A percentile compares a stretch with the other conserved stretches of the same genome.
phyloP scores from a whole-genome alignment of 2,113 vertebrate species.

The Pipra filicauda region DNA sequence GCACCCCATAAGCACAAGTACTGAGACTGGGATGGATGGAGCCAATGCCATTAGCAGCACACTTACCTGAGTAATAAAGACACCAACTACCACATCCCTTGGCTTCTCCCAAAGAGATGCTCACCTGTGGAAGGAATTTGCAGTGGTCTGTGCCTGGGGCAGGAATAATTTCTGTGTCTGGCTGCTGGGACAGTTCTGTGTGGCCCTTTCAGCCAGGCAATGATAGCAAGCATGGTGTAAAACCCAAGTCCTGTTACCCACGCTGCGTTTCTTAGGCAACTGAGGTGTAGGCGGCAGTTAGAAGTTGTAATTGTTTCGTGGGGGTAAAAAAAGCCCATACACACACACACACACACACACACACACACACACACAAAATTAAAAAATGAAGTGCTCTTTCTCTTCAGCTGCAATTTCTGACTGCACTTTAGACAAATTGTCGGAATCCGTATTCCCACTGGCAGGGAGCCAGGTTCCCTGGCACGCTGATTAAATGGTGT shows the following conservation, averaged over 20 bases:
- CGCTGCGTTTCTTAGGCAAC: slow-evolving; percentile 68
- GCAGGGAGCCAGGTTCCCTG: neutral
- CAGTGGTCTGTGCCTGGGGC: neutral
- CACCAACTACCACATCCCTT: neutral
- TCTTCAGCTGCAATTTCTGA: slow-evolving; percentile 32
- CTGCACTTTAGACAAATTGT: slow-evolving; percentile 20
- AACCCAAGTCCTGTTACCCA: slow-evolving; percentile 7
- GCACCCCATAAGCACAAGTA: neutral
- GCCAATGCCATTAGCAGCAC: neutral
- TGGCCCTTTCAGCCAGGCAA: neutral
- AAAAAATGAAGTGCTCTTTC: neutral
- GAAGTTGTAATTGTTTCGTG: slow-evolving; percentile 44
- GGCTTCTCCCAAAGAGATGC: neutral
- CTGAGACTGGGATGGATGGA: neutral
- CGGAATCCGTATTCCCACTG: neutral
- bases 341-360: neutral
- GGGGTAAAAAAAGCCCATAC: neutral
- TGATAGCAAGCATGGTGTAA: neutral
- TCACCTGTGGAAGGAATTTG: neutral
- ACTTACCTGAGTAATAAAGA: neutral
- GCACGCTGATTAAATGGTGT: neutral
- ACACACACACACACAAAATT: neutral
- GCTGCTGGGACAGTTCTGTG: neutral
- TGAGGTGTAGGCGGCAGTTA: slow-evolving; percentile 35
- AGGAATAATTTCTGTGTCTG: neutral